These are phyloP conservation scores for Andrena praecox DNA, from an alignment of 2,888 invertebrate genomes.

Conservation along the genomic window DNA sequence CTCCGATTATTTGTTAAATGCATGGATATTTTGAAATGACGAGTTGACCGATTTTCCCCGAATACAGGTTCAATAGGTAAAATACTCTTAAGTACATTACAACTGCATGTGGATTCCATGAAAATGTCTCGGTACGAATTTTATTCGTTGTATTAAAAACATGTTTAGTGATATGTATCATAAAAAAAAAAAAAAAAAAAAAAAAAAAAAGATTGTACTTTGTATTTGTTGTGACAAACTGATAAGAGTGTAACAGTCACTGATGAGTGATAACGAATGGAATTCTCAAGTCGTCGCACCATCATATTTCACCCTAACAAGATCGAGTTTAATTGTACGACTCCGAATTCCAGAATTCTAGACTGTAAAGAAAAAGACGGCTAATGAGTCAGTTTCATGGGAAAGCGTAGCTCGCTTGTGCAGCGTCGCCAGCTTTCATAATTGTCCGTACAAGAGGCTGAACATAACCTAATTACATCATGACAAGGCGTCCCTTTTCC, in stretches of 20 bases:
- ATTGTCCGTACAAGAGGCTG: constrained; percentile 35
- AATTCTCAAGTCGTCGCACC: neutral
- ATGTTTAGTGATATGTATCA: no score
- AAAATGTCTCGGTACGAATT: no score
- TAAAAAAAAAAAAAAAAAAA: no score
- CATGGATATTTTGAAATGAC: no score
- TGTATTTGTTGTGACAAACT: neutral
- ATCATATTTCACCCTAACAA: constrained; percentile 4
- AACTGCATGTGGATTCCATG: no score
- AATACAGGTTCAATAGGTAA: no score
- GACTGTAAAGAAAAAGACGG: constrained; percentile 51
- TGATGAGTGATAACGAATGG: neutral
- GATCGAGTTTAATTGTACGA: constrained; percentile 23
- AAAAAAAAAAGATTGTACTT: no score
- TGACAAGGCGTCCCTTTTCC: constrained; percentile 54
- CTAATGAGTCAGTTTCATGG: constrained; percentile 57
- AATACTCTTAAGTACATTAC: no score
- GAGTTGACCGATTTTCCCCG: no score
- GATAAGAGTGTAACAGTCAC: neutral
- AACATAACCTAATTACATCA: constrained; percentile 50
- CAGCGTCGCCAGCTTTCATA: constrained; percentile 26
- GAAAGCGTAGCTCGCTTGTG: constrained; percentile 55
- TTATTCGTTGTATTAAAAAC: no score
- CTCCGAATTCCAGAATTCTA: constrained; percentile 33
- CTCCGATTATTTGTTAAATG: no score